A percentile compares a stretch with the other conserved stretches of the same genome.
phyloP scores from a whole-genome alignment of 37 sponge, comb jelly and placozoan species.

The Hexactinellida sp. region DNA sequence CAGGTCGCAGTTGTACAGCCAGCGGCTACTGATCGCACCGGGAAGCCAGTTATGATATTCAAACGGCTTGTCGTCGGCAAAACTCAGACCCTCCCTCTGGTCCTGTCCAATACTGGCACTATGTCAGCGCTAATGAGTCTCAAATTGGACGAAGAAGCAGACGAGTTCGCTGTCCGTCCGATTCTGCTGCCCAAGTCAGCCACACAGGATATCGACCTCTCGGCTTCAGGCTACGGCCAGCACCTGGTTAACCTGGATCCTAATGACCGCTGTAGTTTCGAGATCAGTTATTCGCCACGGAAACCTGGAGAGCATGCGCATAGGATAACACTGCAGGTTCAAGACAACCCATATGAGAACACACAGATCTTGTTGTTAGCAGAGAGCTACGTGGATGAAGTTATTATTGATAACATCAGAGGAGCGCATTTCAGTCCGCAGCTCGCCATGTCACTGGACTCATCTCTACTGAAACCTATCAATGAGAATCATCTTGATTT shows the following conservation, averaged over 20 bases:
- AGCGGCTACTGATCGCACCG: constrained; percentile 37
- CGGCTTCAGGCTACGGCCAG: not conserved
- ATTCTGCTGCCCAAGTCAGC: not conserved
- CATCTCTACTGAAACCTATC: not conserved
- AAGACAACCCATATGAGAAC: constrained; percentile 84
- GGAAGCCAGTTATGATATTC: constrained; percentile 57
- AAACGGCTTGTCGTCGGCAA: constrained; percentile 55
- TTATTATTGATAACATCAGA: constrained; percentile 51
- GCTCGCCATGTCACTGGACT: not conserved
- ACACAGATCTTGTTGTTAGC: constrained; percentile 56
- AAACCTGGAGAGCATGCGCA: not conserved
- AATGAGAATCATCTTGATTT: constrained; percentile 53
- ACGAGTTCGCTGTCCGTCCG: constrained; percentile 14
- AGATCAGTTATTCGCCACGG: not conserved
- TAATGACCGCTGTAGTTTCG: not conserved
- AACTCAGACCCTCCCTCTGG: constrained; percentile 45
- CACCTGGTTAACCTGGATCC: not conserved
- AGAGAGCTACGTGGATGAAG: constrained; percentile 75
- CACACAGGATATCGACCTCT: not conserved
- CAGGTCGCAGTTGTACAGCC: constrained; percentile 62
- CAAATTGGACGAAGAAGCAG: not conserved
- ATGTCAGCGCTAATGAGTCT: constrained; percentile 51
- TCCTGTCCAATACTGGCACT: constrained; percentile 57
- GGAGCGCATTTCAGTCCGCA: not conserved
- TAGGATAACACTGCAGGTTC: constrained; percentile 24